These are phyloP conservation scores for Keiferia lycopersicella DNA, from an alignment of 2,888 invertebrate species.

Conservation along the genomic window DNA sequence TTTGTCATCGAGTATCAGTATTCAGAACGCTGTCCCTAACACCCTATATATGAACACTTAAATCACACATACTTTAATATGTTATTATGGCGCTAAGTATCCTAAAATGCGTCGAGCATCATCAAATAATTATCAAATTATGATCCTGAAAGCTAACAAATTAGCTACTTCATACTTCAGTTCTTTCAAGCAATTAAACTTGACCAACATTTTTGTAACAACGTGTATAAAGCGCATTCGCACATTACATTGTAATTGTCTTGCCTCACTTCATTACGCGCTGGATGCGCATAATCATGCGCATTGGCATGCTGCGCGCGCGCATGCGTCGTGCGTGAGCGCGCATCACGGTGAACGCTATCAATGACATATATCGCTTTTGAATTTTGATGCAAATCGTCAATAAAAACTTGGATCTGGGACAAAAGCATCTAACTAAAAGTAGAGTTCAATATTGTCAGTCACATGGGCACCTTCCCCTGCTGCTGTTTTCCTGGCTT, in stretches of 20 bases:
- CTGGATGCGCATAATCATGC: background rate
- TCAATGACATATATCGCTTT: background rate
- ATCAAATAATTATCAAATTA: too few species aligned
- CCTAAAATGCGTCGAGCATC: too few species aligned
- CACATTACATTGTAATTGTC: background rate
- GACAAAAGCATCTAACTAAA: too few species aligned
- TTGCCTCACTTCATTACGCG: constrained; percentile 4
- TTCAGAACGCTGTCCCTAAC: too few species aligned
- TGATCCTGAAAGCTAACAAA: too few species aligned
- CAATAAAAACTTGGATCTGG: background rate
- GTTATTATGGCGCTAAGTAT: too few species aligned
- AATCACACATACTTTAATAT: too few species aligned
- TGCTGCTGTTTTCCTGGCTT: too few species aligned
- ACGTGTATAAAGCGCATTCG: background rate
- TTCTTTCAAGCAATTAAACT: background rate
- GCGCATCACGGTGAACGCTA: background rate
- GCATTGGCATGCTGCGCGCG: background rate
- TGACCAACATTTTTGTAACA: constrained; percentile 9
- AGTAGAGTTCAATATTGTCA: too few species aligned
- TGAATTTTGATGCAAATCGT: background rate
- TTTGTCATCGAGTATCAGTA: too few species aligned
- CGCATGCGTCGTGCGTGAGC: background rate
- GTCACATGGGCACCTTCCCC: too few species aligned
- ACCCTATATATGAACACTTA: too few species aligned
- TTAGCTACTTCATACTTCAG: background rate